Conservation (phyloP, 2,797 vertebrate species). For the Scolopax bukidnonensis region DNA sequence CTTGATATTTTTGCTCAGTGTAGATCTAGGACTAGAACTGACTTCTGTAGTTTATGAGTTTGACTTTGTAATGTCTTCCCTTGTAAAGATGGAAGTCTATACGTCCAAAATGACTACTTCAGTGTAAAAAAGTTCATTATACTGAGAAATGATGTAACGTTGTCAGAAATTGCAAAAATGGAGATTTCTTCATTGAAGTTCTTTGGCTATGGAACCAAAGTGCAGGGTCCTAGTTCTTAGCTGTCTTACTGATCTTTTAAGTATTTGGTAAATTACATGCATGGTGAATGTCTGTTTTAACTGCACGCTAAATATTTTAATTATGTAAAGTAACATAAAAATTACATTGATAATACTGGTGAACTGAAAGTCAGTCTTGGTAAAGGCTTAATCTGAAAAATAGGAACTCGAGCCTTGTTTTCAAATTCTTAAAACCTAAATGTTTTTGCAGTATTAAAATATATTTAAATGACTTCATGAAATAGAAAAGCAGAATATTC, state of each 20-base stretch:
- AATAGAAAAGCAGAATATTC: background rate
- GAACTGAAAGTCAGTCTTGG: background rate
- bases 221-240: background rate
- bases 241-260: background rate
- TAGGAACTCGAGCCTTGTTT: background rate
- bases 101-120: background rate
- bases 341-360: background rate
- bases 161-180: background rate
- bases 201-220: background rate
- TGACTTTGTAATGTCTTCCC: background rate
- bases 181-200: background rate
- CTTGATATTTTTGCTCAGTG: background rate
- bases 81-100: background rate
- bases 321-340: background rate
- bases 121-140: background rate
- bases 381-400: background rate
- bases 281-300: background rate
- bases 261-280: background rate
- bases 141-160: background rate
- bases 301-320: background rate
- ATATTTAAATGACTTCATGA: background rate
- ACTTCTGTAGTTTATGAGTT: background rate
- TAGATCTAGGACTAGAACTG: background rate
- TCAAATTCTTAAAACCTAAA: background rate
- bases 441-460: background rate